Base-by-base conservation (phyloP, 2,797 vertebrate species). In the Iguana delicatissima region DNA sequence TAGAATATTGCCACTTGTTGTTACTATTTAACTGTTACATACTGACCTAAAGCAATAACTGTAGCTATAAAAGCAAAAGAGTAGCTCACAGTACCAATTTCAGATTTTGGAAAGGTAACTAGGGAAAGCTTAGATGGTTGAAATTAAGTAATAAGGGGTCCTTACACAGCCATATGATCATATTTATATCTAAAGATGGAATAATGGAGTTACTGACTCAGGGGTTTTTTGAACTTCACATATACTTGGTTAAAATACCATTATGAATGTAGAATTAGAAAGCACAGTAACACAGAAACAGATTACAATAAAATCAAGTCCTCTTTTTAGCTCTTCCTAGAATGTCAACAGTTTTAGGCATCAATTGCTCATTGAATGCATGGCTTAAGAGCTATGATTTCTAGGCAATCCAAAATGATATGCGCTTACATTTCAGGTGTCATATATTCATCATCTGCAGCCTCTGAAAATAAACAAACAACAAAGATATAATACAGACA, bases 401-500 rank as follows among this genome's bases (percentile, higher is more conserved):
- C 12, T 20, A 46, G 50, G 55, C 46, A 22, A 79, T 10, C 24
- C 50, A 24, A 82, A 8, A 35, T 29, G 14, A 87, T n/a, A 67
- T n/a, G 2, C 8, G 42, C 97, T 97, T 89, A 98, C 97, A 95
- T 95, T 87, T 93, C 83, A 0, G 93, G 93, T 87, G 62, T 92
- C 91, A 95, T 6, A 89, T 91, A 91, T 42, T 89, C 84, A 2
- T 96, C 96, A 87, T 96, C 92, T 0, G 0, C 73, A 73, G 94
- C 89, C 94, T 69, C 97, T 97, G 96, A 90, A 96, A 92, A 88
- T 62, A 95, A 90, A 69, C 7, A 42, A 76, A 77, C 29, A 62
- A 35, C 13, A 42, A 76, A 77, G n/a, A 79, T 38, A 59, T 79
- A 69, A 77, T 35, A 7, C 24, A 77, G 69, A 85, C 4, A 59